Evolutionary conservation across 2,113 vertebrate species (phyloP).

Genomic region (Apteryx mantelli): DNA sequence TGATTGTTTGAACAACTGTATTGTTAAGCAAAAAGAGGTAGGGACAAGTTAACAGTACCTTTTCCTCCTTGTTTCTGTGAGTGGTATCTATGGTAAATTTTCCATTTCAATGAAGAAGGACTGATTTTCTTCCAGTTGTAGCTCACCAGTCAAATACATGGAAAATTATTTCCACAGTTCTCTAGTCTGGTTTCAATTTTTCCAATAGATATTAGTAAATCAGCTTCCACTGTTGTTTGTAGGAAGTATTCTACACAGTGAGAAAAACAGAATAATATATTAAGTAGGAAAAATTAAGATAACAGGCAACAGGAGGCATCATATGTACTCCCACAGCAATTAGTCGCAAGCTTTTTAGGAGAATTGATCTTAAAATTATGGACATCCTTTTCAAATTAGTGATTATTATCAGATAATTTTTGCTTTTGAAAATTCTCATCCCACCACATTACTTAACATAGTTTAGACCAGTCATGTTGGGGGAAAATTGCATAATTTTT

Average conservation of each 20-base stretch:
- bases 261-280: not conserved
- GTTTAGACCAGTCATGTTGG: not conserved
- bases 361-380: not conserved
- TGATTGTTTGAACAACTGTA: not conserved
- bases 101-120: not conserved
- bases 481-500: not conserved
- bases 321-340: not conserved
- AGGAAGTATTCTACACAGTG: not conserved
- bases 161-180: not conserved
- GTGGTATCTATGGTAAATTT: not conserved
- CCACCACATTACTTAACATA: not conserved
- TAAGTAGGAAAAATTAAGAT: not conserved
- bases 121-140: not conserved
- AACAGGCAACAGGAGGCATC: not conserved
- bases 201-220: not conserved
- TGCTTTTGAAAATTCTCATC: not conserved
- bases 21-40: not conserved
- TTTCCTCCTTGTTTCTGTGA: not conserved
- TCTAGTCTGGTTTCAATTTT: not conserved
- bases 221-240: not conserved
- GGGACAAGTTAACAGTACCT: accelerated
- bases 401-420: not conserved
- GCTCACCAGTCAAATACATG: not conserved
- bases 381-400: not conserved
- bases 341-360: not conserved